Conservation (phyloP, 2,797 vertebrate genomes). For the Gymnodraco acuticeps region DNA sequence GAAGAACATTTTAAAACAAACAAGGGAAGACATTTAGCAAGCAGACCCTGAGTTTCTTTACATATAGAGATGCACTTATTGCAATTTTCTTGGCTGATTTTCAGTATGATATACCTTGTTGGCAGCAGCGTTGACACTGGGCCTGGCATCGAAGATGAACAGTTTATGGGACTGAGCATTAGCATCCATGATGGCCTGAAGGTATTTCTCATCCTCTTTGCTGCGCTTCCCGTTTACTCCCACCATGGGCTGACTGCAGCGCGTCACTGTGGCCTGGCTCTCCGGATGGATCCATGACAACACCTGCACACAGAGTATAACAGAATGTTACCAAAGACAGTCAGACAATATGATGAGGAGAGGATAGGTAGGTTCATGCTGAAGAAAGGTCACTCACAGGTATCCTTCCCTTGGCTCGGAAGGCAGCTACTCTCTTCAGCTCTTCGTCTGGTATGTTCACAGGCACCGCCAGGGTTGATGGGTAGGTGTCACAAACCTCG, state of each 20-base stretch:
- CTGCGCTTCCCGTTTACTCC: constrained; percentile 94
- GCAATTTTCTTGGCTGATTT: no score
- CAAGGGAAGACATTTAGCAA: neutral
- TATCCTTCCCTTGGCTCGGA: constrained; percentile 93
- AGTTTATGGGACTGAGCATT: constrained; percentile 99
- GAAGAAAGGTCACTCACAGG: constrained; percentile 87
- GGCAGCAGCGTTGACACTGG: constrained; percentile 95
- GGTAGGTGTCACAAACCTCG: constrained; percentile 95
- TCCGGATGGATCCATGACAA: constrained; percentile 98
- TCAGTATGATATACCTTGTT: constrained; percentile 88
- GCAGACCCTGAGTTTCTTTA: neutral
- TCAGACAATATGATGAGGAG: neutral
- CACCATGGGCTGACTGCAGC: constrained; percentile 96
- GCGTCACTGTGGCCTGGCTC: constrained; percentile 95
- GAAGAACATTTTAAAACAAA: neutral
- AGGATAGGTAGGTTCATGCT: neutral
- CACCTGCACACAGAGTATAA: constrained; percentile 80
- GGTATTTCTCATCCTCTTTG: constrained; percentile 97
- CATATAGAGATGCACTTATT: no score
- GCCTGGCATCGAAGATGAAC: constrained; percentile 97
- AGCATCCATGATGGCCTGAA: constrained; percentile 97
- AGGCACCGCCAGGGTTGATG: constrained; percentile 91
- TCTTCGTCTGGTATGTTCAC: constrained; percentile 96
- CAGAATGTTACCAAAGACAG: constrained; percentile 3
- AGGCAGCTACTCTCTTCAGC: constrained; percentile 90